These are phyloP conservation scores for Microdon myrmicae DNA, from an alignment of 2,888 invertebrate genomes.

Conservation along the genomic window DNA sequence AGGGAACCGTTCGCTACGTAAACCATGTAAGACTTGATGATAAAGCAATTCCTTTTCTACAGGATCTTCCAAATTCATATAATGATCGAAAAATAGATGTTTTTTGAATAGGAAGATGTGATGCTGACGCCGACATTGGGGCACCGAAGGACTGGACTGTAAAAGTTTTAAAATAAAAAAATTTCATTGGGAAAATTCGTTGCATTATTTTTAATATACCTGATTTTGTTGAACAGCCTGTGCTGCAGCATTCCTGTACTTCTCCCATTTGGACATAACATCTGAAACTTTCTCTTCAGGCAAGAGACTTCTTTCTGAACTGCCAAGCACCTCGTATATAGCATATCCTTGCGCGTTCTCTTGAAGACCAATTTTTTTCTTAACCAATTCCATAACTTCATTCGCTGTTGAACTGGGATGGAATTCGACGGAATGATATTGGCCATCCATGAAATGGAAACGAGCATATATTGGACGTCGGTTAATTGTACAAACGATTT, in stretches of 20 bases:
- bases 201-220: constrained; percentile 49
- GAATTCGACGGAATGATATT: constrained; percentile 94
- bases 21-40: constrained; percentile 91
- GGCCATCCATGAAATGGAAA: constrained; percentile 92
- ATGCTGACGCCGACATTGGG: constrained; percentile 71
- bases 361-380: constrained; percentile 84
- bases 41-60: constrained; percentile 94
- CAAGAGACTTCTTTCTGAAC: constrained; percentile 84
- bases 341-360: constrained; percentile 77
- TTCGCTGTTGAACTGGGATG: constrained; percentile 92
- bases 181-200: constrained; percentile 10
- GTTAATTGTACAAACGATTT: constrained; percentile 91
- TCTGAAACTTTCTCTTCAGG: constrained; percentile 91
- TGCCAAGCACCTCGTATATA: constrained; percentile 90
- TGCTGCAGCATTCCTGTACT: constrained; percentile 79
- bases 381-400: constrained; percentile 87
- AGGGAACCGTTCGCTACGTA: constrained; percentile 90
- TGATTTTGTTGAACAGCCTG: constrained; percentile 67
- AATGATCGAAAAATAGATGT: constrained; percentile 83
- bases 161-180: constrained; percentile 48
- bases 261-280: constrained; percentile 95
- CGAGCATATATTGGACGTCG: constrained; percentile 90
- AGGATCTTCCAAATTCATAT: constrained; percentile 81
- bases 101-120: constrained; percentile 83
- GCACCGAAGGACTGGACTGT: constrained; percentile 58